phyloP scores from a whole-genome alignment of 1,140 invertebrate genomes.

The Euglossa dilemma region DNA sequence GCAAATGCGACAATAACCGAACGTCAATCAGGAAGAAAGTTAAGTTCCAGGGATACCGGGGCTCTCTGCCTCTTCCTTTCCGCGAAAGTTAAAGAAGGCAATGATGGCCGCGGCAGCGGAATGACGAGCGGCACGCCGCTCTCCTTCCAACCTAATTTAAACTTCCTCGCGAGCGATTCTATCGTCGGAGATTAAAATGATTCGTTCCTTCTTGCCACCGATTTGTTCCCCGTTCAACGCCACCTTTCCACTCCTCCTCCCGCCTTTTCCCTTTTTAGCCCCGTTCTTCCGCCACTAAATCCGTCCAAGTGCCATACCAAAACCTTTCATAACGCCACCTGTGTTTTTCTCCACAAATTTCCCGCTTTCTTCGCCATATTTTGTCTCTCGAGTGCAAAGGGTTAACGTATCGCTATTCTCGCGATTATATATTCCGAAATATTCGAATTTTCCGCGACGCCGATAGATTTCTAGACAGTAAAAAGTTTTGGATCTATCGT shows the following conservation, averaged over 20 bases:
- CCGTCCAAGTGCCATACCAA: too few relatives aligned
- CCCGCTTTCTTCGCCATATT: too few relatives aligned
- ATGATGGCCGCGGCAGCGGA: constrained; percentile 41
- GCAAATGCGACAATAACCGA: constrained; percentile 81
- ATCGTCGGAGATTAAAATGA: constrained; percentile 46
- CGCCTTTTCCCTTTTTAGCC: background rate
- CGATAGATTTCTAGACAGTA: too few relatives aligned
- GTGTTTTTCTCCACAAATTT: too few relatives aligned
- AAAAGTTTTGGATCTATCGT: too few relatives aligned
- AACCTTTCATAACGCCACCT: too few relatives aligned
- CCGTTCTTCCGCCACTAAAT: too few relatives aligned
- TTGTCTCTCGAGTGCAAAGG: too few relatives aligned
- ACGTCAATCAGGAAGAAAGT: constrained; percentile 80
- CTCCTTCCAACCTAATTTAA: constrained; percentile 65
- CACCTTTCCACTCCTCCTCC: background rate
- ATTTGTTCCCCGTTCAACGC: background rate
- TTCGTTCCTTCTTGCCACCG: constrained; percentile 7
- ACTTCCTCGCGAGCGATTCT: constrained; percentile 46
- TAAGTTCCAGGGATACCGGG: constrained; percentile 69
- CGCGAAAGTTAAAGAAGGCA: constrained; percentile 63
- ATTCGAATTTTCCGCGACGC: too few relatives aligned
- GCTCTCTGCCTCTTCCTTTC: constrained; percentile 26
- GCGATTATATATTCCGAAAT: too few relatives aligned
- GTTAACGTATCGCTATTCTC: too few relatives aligned
- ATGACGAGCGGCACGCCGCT: constrained; percentile 36